Conservation (phyloP, 2,797 vertebrate species). For the Odontamblyopus lacepedii region DNA sequence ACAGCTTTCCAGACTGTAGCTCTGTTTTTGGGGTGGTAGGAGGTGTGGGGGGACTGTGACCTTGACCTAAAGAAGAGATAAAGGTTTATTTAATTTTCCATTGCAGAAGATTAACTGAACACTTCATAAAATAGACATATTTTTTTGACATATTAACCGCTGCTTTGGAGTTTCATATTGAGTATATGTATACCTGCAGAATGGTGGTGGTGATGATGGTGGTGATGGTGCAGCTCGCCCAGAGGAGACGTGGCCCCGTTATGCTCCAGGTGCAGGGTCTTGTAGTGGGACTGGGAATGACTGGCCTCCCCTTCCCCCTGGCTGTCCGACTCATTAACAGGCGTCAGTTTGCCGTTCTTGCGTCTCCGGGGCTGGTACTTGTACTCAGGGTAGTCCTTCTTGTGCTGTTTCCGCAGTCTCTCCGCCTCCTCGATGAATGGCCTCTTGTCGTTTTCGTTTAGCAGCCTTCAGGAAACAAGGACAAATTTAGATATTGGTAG, state of each 20-base stretch:
- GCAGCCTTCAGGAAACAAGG: conserved; percentile 76
- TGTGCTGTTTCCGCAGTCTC: conserved; percentile 96
- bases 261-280: conserved; percentile 90
- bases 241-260: conserved; percentile 88
- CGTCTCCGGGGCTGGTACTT: conserved; percentile 97
- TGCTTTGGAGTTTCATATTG: neutral
- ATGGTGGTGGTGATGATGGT: conserved; percentile 83
- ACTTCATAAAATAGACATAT: neutral
- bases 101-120: neutral
- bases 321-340: conserved; percentile 80
- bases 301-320: conserved; percentile 89
- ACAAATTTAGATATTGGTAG: conserved; percentile 21
- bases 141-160: neutral
- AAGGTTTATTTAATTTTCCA: neutral
- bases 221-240: conserved; percentile 86
- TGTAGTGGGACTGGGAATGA: conserved; percentile 94
- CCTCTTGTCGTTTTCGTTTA: conserved; percentile 95
- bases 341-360: conserved; percentile 92
- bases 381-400: conserved; percentile 98
- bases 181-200: conserved; percentile 81
- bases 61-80: conserved; percentile 81
- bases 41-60: conserved; percentile 96
- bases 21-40: conserved; percentile 99
- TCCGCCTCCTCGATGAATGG: conserved; percentile 99
- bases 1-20: conserved; percentile 89